Evolutionary conservation across 2,797 vertebrate genomes (phyloP).

Genomic region (Xyrichtys novacula): DNA sequence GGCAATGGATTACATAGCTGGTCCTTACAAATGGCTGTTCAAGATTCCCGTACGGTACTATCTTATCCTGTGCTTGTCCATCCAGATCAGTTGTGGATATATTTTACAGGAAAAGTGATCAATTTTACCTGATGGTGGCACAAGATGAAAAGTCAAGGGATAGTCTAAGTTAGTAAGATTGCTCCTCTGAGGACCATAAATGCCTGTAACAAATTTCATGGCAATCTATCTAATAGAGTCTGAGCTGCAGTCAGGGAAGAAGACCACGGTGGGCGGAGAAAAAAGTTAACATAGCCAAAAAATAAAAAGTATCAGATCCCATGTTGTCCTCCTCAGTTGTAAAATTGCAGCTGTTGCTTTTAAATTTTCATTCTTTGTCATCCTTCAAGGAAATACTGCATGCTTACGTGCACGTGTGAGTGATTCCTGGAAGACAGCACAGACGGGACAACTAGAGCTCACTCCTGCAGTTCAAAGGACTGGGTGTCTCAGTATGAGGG

Average conservation of each 20-base stretch:
- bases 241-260: neutral
- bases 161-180: neutral
- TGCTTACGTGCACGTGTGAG: conserved; percentile 5
- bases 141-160: neutral
- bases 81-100: neutral
- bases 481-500: conserved; percentile 52
- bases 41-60: too few relatives aligned
- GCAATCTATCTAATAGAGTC: neutral
- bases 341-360: conserved; percentile 55
- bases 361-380: conserved; percentile 30
- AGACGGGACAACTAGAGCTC: conserved; percentile 55
- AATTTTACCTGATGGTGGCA: neutral
- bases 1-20: too few relatives aligned
- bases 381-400: conserved; percentile 11
- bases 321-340: conserved; percentile 8
- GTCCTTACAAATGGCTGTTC: too few relatives aligned
- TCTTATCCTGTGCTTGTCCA: too few relatives aligned
- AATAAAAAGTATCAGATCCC: neutral
- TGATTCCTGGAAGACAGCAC: conserved; percentile 56
- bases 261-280: neutral
- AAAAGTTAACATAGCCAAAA: neutral
- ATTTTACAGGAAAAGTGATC: neutral
- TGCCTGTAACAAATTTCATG: neutral
- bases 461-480: conserved; percentile 59
- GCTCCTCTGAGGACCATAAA: conserved; percentile 1